These are phyloP conservation scores for Eilema depressum DNA, from an alignment of 2,888 invertebrate species.

Conservation along the genomic window DNA sequence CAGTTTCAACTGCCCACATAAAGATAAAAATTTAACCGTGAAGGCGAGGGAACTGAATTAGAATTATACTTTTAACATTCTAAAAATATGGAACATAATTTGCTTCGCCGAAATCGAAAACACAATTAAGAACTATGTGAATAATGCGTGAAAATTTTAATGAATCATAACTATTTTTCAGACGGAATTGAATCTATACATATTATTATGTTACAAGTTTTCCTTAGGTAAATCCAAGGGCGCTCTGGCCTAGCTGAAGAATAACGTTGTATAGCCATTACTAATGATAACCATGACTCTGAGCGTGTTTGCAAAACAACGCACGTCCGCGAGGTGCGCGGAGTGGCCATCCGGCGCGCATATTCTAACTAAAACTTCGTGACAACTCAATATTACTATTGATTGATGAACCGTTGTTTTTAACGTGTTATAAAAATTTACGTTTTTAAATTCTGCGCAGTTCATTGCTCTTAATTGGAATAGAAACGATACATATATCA, in stretches of 20 bases:
- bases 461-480: slow-evolving; percentile 43
- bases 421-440: slow-evolving; percentile 25
- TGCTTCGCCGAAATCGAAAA: slow-evolving; percentile 15
- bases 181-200: background rate
- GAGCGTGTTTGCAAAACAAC: slow-evolving; percentile 56
- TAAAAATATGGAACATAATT: slow-evolving; percentile 19
- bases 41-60: slow-evolving; percentile 32
- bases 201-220: slow-evolving; percentile 3
- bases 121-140: slow-evolving; percentile 9
- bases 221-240: slow-evolving; percentile 4
- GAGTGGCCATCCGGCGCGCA: slow-evolving; percentile 63
- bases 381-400: slow-evolving; percentile 60
- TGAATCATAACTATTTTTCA: background rate
- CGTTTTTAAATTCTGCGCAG: slow-evolving; percentile 33
- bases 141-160: background rate
- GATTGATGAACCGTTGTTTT: slow-evolving; percentile 52
- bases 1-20: slow-evolving; percentile 42
- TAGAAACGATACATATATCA: slow-evolving; percentile 50
- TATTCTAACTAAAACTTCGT: slow-evolving; percentile 57
- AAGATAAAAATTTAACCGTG: slow-evolving; percentile 37
- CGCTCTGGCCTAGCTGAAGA: slow-evolving; percentile 8
- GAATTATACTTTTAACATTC: slow-evolving; percentile 28
- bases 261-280: slow-evolving; percentile 39
- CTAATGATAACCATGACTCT: slow-evolving; percentile 48
- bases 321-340: slow-evolving; percentile 62